Percentiles rank a stretch among this genome's conserved stretches.
These are phyloP conservation scores for Xestia rhomboidea DNA, from an alignment of 2,888 invertebrate species.

Conservation along the genomic window DNA sequence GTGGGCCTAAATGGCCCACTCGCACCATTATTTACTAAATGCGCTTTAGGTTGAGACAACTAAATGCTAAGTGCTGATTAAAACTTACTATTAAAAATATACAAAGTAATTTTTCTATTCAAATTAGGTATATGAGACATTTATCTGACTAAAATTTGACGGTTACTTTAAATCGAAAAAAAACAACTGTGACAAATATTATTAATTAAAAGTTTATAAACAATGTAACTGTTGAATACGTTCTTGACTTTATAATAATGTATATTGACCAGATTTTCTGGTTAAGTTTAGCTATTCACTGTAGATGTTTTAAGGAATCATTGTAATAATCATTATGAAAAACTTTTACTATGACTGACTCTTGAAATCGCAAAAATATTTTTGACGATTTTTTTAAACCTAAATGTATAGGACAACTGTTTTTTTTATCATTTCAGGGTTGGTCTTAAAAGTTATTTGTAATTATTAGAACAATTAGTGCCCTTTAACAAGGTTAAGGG, in stretches of 20 bases:
- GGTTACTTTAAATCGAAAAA: slow-evolving; percentile 13
- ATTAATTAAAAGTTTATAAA: slow-evolving; percentile 7
- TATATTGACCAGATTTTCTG: slow-evolving; percentile 9
- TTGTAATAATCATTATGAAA: neutral
- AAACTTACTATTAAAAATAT: neutral
- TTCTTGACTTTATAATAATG: slow-evolving; percentile 21
- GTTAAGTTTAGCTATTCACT: slow-evolving; percentile 4
- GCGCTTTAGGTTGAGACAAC: slow-evolving; percentile 13
- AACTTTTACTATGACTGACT: neutral
- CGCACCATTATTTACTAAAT: too few species aligned
- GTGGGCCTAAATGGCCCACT: neutral
- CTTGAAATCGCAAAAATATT: neutral
- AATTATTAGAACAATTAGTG: neutral
- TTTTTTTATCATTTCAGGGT: neutral
- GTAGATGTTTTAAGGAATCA: neutral
- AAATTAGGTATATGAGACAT: slow-evolving; percentile 10
- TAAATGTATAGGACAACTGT: neutral
- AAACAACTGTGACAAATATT: slow-evolving; percentile 35
- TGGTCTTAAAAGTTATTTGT: neutral
- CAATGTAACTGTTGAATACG: slow-evolving; percentile 34
- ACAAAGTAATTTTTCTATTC: neutral
- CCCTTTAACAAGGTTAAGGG: neutral
- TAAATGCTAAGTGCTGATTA: slow-evolving; percentile 5
- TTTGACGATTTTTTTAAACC: neutral
- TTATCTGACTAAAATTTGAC: slow-evolving; percentile 23